These are phyloP conservation scores for Masticophis lateralis DNA, from an alignment of 2,797 vertebrate genomes.

Conservation along the genomic window DNA sequence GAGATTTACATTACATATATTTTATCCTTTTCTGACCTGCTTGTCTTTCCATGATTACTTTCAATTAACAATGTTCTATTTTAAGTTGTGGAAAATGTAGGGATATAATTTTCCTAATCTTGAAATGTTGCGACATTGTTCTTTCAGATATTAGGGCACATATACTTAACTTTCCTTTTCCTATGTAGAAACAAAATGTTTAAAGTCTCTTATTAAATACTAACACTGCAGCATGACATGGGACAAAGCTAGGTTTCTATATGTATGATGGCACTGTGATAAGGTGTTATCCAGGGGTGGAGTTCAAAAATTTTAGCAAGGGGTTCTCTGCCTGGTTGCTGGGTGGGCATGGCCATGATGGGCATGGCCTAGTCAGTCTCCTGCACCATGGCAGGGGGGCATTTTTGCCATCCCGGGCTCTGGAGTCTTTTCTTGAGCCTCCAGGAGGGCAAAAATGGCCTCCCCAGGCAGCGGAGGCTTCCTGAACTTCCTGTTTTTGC, in stretches of 20 bases:
- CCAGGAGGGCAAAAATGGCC: too few species aligned
- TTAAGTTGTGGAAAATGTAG: constrained; percentile 4
- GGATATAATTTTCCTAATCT: neutral
- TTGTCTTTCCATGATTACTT: neutral
- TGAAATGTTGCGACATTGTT: neutral
- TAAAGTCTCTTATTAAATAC: neutral
- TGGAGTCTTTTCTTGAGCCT: too few species aligned
- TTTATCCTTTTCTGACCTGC: neutral
- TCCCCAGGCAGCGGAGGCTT: too few species aligned
- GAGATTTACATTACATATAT: neutral
- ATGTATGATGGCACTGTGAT: neutral
- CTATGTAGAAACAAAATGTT: neutral
- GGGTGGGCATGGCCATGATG: too few species aligned
- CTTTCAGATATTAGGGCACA: constrained; percentile 2
- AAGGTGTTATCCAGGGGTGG: neutral
- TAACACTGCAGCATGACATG: neutral
- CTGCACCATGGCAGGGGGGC: too few species aligned
- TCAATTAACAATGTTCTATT: neutral
- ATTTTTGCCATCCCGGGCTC: too few species aligned
- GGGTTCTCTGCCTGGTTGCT: too few species aligned
- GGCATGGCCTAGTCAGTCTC: too few species aligned
- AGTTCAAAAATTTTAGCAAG: too few species aligned
- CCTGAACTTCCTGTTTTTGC: too few species aligned
- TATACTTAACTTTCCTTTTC: neutral
- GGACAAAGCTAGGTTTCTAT: neutral